Evolutionary conservation across 2,888 invertebrate species (phyloP).

Genomic region (Notodonta dromedarius): DNA sequence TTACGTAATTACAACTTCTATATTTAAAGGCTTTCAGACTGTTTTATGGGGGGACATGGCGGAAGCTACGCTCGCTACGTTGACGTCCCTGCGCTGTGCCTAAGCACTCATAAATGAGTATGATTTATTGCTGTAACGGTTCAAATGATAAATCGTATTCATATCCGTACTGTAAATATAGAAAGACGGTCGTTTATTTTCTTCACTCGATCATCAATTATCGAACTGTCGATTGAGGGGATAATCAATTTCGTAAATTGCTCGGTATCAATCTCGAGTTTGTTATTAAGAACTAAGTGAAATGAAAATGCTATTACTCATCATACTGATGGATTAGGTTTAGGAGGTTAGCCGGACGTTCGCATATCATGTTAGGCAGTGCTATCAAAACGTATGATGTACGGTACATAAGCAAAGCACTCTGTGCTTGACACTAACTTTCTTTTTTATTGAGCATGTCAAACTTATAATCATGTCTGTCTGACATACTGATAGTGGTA

Average conservation of each 20-base stretch:
- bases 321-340: slow-evolving; percentile 30
- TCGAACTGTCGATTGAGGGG: slow-evolving; percentile 38
- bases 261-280: slow-evolving; percentile 38
- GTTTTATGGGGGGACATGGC: slow-evolving; percentile 65
- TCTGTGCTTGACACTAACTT: slow-evolving; percentile 16
- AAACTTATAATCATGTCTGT: slow-evolving; percentile 23
- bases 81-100: slow-evolving; percentile 59
- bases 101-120: slow-evolving; percentile 64
- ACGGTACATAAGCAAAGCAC: slow-evolving; percentile 2
- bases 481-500: not conserved
- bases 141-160: slow-evolving; percentile 71
- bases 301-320: slow-evolving; percentile 34
- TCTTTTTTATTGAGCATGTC: slow-evolving; percentile 32
- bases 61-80: slow-evolving; percentile 65
- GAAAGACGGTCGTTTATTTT: slow-evolving; percentile 64
- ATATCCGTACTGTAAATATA: slow-evolving; percentile 67
- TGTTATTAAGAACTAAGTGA: slow-evolving; percentile 40
- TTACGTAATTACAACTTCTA: slow-evolving; percentile 78
- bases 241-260: slow-evolving; percentile 41
- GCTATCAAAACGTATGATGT: not conserved
- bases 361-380: slow-evolving; percentile 5
- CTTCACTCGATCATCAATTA: slow-evolving; percentile 60
- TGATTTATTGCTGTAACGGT: slow-evolving; percentile 72
- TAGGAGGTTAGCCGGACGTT: slow-evolving; percentile 20
- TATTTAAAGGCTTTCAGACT: slow-evolving; percentile 69